Base-by-base conservation (phyloP, 1,140 invertebrate genomes). In the Heliconius hermathena region DNA sequence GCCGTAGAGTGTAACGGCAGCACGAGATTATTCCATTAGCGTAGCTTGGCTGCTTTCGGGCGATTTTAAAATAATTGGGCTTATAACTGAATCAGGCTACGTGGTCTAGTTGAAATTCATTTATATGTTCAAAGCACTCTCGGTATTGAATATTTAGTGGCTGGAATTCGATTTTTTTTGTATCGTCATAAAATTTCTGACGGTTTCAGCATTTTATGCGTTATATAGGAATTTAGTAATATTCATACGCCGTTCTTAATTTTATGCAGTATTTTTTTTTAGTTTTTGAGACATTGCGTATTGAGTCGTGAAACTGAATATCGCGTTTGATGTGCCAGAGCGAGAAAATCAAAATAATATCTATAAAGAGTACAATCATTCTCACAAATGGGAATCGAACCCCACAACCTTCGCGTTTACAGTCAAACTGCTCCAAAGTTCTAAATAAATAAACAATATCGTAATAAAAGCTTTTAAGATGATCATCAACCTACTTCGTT, bases 31-130 rank as follows among this genome's bases (percentile, higher is more conserved):
- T 81, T 81, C 73, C 76, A 77, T 81, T 81, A 81, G 41, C 41
- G 80, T 70, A 71, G 76, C 60, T 29, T 29, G 57, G 73, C 66
- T 66, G 60, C 80, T 81, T 75, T 81, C 46, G 73, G 33, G 49
- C 60, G 60, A 78, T 71, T 75, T 81, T 81, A 78, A 81, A 78
- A 81, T 81, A 74, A 81, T 81, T 81, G 76, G 60, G 75, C 49
- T 26, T 54, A 81, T 79, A 79, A 75, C 78, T 79, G 78, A 52
- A 79, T 79, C 73, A 79, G 73, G 54, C 74, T 76, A 71, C 74
- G 74, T 76, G 57, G 60, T 60, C 18, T 75, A 70, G 16, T 29
- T 76, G 18, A 70, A 71, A 71, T 60, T 71, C 9, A 20, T 76
- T 60, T 74, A 76, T 33, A 41, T n/a, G 13, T 4, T 76, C 54